These are phyloP conservation scores for Tetranychus piercei DNA, from an alignment of 2,888 invertebrate genomes.

Conservation along the genomic window DNA sequence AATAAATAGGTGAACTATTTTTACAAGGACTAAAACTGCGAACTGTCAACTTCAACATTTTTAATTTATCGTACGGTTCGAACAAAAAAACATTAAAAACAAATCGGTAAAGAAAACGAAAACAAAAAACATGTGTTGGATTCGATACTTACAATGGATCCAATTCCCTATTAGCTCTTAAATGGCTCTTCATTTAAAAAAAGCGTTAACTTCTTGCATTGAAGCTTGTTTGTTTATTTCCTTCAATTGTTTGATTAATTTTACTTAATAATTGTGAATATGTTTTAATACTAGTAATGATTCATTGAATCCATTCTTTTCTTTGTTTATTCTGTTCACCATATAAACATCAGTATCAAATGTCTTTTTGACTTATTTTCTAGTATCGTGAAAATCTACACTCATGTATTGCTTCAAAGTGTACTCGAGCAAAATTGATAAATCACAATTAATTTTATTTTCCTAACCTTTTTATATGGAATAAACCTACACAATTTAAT, in stretches of 20 bases:
- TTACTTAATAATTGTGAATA: neutral
- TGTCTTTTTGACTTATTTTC: no score
- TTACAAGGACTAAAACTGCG: neutral
- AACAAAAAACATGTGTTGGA: neutral
- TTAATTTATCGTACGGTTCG: neutral
- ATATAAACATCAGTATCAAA: no score
- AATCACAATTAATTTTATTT: no score
- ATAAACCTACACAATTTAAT: no score
- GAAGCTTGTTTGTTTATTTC: neutral
- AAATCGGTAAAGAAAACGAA: neutral
- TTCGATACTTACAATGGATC: neutral
- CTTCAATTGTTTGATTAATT: neutral
- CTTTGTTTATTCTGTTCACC: neutral
- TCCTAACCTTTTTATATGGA: no score
- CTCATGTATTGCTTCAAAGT: no score
- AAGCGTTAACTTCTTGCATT: neutral
- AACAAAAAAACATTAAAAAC: neutral
- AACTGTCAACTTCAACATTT: neutral
- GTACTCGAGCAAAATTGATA: no score
- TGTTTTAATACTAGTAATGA: no score
- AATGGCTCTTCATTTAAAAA: neutral
- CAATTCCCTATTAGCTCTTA: neutral
- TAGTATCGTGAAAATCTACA: no score
- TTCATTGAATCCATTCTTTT: neutral
- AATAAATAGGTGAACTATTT: neutral